These are phyloP conservation scores for Apodemia duryi DNA, from an alignment of 2,888 invertebrate genomes.

Conservation along the genomic window DNA sequence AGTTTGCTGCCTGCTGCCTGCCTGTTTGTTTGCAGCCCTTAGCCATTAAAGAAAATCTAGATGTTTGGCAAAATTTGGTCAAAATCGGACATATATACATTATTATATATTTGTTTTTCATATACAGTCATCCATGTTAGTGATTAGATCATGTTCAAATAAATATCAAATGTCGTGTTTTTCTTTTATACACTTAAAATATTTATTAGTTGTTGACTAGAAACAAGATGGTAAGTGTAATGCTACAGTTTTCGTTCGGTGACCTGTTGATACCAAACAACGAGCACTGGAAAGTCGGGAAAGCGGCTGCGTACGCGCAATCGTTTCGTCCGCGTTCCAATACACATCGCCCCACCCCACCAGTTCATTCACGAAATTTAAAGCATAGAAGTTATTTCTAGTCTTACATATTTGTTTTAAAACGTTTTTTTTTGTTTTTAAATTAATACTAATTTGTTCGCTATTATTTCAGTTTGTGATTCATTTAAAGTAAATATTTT, in stretches of 20 bases:
- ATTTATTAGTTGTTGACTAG: not conserved
- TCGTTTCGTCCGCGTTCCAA: constrained; percentile 60
- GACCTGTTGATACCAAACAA: constrained; percentile 34
- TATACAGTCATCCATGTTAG: no score
- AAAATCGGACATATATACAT: no score
- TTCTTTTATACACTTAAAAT: not conserved
- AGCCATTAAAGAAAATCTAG: no score
- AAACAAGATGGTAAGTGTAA: constrained; percentile 25
- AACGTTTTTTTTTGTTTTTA: not conserved
- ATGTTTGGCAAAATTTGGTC: no score
- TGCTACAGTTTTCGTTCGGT: constrained; percentile 34
- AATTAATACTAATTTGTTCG: no score
- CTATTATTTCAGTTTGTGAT: no score
- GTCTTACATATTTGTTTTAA: not conserved
- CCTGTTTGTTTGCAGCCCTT: no score
- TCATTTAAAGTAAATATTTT: no score
- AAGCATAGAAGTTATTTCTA: not conserved
- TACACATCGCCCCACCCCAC: constrained; percentile 44
- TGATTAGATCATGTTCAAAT: no score
- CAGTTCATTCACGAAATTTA: constrained; percentile 47
- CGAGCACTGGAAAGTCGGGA: constrained; percentile 64
- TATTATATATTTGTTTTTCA: no score
- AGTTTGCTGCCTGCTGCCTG: no score
- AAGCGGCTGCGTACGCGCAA: constrained; percentile 50
- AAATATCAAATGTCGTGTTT: not conserved